These are phyloP conservation scores for Saccostrea cuccullata DNA, from an alignment of 1,140 invertebrate species.

Conservation along the genomic window DNA sequence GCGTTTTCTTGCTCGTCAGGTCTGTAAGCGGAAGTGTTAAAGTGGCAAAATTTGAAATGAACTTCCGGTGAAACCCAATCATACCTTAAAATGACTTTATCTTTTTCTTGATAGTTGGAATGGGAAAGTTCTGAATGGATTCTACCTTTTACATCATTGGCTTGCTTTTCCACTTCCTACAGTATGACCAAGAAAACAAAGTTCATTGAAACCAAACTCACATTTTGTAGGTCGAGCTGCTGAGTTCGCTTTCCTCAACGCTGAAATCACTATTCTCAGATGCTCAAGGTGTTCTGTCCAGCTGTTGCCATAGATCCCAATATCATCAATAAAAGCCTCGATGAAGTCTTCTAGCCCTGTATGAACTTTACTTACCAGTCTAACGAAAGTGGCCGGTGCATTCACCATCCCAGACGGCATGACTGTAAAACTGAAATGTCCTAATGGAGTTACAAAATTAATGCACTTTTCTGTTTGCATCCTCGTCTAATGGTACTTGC, in stretches of 20 bases:
- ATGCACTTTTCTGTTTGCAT: slow-evolving; percentile 39
- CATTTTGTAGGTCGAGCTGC: slow-evolving; percentile 53
- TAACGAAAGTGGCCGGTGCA: slow-evolving; percentile 71
- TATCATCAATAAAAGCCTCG: not conserved
- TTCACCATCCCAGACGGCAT: slow-evolving; percentile 67
- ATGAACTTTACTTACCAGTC: slow-evolving; percentile 57
- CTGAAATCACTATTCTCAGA: no score
- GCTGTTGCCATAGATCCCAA: no score
- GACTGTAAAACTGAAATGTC: slow-evolving; percentile 52
- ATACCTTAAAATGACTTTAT: slow-evolving; percentile 77
- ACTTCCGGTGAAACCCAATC: slow-evolving; percentile 79
- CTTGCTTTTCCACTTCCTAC: not conserved
- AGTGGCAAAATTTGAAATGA: slow-evolving; percentile 66
- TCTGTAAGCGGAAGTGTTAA: no score
- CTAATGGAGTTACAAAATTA: slow-evolving; percentile 50
- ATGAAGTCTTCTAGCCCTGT: slow-evolving; percentile 14
- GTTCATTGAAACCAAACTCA: slow-evolving; percentile 43
- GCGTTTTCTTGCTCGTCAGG: slow-evolving; percentile 50
- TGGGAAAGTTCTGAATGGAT: not conserved
- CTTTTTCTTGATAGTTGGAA: not conserved
- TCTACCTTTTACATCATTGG: slow-evolving; percentile 9
- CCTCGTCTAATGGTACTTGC: not conserved
- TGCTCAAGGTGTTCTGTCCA: no score
- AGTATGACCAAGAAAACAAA: slow-evolving; percentile 59
- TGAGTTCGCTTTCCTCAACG: slow-evolving; percentile 8